Percentiles rank a stretch among this genome's conserved stretches.
Evolutionary conservation across 2,797 vertebrate species (phyloP).

Genomic region (Trachops cirrhosus): DNA sequence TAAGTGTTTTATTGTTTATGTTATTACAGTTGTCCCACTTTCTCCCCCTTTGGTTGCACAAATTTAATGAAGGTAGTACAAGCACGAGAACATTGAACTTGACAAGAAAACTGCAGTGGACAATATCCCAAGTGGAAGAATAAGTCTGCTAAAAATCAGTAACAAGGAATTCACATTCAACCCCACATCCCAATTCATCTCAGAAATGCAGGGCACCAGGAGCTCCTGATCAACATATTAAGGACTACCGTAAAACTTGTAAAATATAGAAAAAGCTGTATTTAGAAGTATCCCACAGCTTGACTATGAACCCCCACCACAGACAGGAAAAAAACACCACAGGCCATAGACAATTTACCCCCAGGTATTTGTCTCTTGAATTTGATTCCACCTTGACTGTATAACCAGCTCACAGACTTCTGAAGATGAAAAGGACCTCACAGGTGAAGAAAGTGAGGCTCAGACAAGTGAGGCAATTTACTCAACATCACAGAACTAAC

Average conservation of each 20-base stretch:
- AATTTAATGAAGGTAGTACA: conserved; percentile 15
- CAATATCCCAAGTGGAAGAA: conserved; percentile 12
- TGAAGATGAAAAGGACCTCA: background rate
- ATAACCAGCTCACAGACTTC: background rate
- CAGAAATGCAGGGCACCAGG: background rate
- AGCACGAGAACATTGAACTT: background rate
- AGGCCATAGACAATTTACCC: background rate
- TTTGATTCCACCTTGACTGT: background rate
- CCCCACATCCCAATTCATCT: background rate
- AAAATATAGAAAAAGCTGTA: background rate
- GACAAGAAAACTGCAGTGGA: background rate
- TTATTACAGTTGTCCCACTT: background rate
- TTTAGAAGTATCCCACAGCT: background rate
- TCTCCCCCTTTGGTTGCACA: background rate
- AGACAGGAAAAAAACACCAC: background rate
- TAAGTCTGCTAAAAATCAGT: background rate
- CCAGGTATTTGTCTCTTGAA: background rate
- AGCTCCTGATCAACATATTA: background rate
- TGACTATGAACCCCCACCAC: background rate
- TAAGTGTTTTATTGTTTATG: background rate
- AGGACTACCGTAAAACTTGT: background rate
- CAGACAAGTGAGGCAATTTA: background rate
- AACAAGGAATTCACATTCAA: conserved; percentile 4
- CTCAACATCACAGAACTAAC: background rate
- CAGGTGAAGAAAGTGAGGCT: background rate